Evolutionary conservation across 2,113 vertebrate species (phyloP), one percentile per base, ranked within the genome.

Genomic region (Chlorocebus sabaeus): DNA sequence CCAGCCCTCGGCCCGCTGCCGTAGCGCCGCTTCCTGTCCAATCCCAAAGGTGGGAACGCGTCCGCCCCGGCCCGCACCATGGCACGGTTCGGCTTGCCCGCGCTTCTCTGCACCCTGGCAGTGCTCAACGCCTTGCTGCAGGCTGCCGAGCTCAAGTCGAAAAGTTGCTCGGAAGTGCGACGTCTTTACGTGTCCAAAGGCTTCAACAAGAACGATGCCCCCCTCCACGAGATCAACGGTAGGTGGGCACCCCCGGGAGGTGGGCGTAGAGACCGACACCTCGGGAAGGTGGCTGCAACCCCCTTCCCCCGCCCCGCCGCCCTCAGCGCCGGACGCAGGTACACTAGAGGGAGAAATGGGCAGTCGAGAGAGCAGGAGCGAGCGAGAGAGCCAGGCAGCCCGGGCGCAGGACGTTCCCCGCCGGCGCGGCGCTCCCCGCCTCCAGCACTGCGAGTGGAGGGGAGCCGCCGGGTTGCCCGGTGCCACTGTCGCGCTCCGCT

Each of bases 161-260:
- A 98, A 97, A 99, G 99, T 99, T 99, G 99, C 97, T 99, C 99
- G 91, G 99, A 99, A 97, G 99, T 99, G 52, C 98, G 98, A 25
- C 98, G 97, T 52, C 99, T 99, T 30, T 99, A 99, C 98, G 99
- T 99, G 96, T 99, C 99, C 97, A 99, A 99, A 94, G 99, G 99
- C 96, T 99, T 99, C 99, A 99, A 99, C 99, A 98, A 99, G 83
- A 99, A 99, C 98, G 99, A 99, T 80, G 99, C 99, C 30, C 99
- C 99, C 93, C 98, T 99, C 98, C 99, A 99, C 98, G 99, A 99
- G 96, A 98, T 99, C 61, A 99, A 99, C 88, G 99, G 99, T 99
- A 98, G 99, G 99, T 97, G 89, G 88, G 84, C 83, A n/a, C 3
- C 67, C 35, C 64, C 6, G 82, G 80, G 92, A 61, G 40, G 67